Base-by-base conservation (phyloP, 2,113 vertebrate species). In the Riparia riparia region DNA sequence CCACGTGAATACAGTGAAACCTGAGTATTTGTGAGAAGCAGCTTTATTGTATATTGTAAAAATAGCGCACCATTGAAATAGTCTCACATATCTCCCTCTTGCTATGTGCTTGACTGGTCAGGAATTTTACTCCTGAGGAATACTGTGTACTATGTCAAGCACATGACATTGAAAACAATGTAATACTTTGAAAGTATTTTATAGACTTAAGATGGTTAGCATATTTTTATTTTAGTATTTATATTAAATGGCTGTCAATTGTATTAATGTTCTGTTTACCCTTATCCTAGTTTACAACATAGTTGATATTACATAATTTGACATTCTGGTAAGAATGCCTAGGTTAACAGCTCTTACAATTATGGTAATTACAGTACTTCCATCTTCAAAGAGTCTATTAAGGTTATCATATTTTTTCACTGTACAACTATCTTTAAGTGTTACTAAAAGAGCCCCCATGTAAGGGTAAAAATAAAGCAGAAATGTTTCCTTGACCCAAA, bases 61-160 rank as follows among this genome's bases (percentile, higher is more conserved):
- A 96, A 70, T 91, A 94, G 64, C 39, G 58, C 29, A 51, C 14
- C 6, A 1, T n/a, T 81, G 56, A 93, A 96, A 94, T 61, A 96
- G 89, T 25, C 32, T 64, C 26, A 64, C 39, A 56, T 22, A 74
- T 63, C 50, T 93, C 32, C 53, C 39, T 64, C 31, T 90, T 44
- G 84, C 57, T 71, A 95, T 51, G 81, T 79, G 37, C 74, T 11
- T 85, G 90, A 72, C 65, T 79, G 61, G 44, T 15, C 31, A 90
- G 90, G 51, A 78, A 90, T 85, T 93, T 82, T 81, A n/a, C n/a
- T 90, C 28, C 88, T n/a, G 41, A 80, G 86, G 31, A 84, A 91
- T 86, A 90, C 3, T 57, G 12, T 45, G 31, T 69, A 80, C 81
- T 29, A 19, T 64, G 49, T 54, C 49, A 73, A 76, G 31, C 17